Evolutionary conservation across 2,113 vertebrate genomes (phyloP).

Genomic region (Carlito syrichta): DNA sequence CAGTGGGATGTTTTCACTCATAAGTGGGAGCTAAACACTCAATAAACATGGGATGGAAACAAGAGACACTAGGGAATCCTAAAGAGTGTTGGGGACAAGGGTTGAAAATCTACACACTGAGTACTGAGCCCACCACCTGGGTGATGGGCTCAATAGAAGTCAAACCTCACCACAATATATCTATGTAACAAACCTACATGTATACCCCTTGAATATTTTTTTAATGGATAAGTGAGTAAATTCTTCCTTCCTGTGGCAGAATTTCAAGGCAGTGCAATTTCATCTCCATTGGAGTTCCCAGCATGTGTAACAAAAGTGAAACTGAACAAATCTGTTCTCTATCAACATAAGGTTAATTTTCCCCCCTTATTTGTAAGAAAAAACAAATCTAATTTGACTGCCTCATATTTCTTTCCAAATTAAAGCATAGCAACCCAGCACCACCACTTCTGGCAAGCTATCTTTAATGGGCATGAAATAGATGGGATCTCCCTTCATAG

Average conservation of each 20-base stretch:
- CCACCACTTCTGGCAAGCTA: background rate
- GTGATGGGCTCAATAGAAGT: too few species aligned
- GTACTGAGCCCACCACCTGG: too few species aligned
- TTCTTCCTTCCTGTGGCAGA: background rate
- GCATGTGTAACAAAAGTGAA: constrained; percentile 41
- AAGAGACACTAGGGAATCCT: too few species aligned
- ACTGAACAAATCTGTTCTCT: constrained; percentile 45
- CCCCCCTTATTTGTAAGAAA: constrained; percentile 47
- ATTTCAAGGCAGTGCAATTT: background rate
- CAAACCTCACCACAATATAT: too few species aligned
- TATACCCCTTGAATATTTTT: too few species aligned
- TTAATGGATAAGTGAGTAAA: too few species aligned
- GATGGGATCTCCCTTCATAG: background rate
- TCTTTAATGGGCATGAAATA: background rate
- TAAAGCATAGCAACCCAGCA: background rate
- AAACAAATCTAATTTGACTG: background rate
- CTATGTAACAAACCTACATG: too few species aligned
- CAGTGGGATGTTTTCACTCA: too few species aligned
- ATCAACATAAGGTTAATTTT: constrained; percentile 48
- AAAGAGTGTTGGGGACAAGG: too few species aligned
- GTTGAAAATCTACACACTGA: too few species aligned
- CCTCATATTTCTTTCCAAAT: constrained; percentile 44
- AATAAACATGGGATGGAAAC: too few species aligned
- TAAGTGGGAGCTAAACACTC: too few species aligned
- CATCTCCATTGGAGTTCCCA: constrained; percentile 42